These are phyloP conservation scores for Sminthurides aquaticus DNA, from an alignment of 2,888 invertebrate genomes.

Conservation along the genomic window DNA sequence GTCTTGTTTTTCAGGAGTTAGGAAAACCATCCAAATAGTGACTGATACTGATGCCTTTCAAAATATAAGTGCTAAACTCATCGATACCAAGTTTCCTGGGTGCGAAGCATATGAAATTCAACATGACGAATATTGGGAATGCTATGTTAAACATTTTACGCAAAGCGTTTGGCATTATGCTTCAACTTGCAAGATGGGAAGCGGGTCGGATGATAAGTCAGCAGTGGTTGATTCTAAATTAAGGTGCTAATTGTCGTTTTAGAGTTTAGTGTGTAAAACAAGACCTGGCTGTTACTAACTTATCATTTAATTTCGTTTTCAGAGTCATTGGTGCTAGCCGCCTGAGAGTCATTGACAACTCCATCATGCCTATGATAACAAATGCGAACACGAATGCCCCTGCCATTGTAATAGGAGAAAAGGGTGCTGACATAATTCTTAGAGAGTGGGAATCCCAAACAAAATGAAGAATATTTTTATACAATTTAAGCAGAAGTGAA, in stretches of 20 bases:
- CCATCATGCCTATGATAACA: constrained; percentile 2
- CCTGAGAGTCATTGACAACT: constrained; percentile 11
- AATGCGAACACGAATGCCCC: constrained; percentile 10
- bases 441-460: background rate
- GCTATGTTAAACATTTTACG: background rate
- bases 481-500: no score
- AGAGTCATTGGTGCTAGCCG: constrained; percentile 6
- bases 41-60: background rate
- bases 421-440: constrained; percentile 13
- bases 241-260: background rate
- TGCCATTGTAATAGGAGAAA: constrained; percentile 9
- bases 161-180: constrained; percentile 10
- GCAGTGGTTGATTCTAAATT: constrained; percentile 18
- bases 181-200: constrained; percentile 12
- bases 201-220: background rate
- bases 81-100: background rate
- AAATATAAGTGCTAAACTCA: background rate
- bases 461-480: no score
- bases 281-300: no score
- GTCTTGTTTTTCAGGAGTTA: background rate
- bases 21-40: background rate
- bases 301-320: no score
- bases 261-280: background rate
- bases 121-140: background rate
- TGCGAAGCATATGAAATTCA: background rate